phyloP scores from a whole-genome alignment of 2,113 vertebrate species.

The Chlorodrepanis virens region DNA sequence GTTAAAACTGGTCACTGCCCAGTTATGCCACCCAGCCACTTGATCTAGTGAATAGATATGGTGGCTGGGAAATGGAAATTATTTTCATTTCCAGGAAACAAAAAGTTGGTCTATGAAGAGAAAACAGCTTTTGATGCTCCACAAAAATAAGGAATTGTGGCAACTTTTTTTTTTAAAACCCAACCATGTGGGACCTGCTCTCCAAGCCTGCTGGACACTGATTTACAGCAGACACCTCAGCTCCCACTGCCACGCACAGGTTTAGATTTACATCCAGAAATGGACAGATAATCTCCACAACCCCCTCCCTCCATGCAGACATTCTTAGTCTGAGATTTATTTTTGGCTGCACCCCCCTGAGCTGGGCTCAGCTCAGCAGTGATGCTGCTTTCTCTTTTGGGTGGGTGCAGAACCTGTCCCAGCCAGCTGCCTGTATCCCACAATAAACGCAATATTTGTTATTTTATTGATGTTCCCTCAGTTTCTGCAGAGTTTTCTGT shows the following conservation, averaged over 20 bases:
- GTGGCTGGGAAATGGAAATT: neutral
- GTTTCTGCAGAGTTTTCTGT: neutral
- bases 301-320: fast-evolving
- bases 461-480: neutral
- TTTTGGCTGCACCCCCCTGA: neutral
- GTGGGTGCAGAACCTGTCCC: neutral
- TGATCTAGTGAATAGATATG: neutral
- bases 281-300: fast-evolving
- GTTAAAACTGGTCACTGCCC: neutral
- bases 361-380: neutral
- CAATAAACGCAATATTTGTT: neutral
- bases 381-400: neutral
- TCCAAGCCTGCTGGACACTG: neutral
- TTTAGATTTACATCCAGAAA: fast-evolving
- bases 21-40: neutral
- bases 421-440: neutral
- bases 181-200: neutral
- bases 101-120: neutral
- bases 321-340: neutral
- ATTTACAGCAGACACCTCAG: neutral
- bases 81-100: neutral
- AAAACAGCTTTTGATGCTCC: neutral
- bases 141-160: neutral
- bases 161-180: neutral
- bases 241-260: neutral